Percentiles rank a stretch among this genome's conserved stretches.
Evolutionary conservation across 2,797 vertebrate genomes (phyloP).

Genomic region (Moxostoma hubbsi): DNA sequence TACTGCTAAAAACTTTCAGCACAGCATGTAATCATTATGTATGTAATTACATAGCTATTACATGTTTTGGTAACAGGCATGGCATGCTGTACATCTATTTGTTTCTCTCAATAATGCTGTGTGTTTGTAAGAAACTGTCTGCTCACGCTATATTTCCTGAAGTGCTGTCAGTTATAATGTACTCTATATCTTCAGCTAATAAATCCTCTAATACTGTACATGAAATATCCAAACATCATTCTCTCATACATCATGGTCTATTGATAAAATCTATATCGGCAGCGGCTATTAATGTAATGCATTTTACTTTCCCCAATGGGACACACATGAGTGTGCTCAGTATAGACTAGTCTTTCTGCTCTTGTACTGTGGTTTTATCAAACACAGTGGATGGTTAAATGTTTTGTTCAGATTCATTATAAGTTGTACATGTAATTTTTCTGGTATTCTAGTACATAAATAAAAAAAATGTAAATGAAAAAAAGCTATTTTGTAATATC

Average conservation of each 20-base stretch:
- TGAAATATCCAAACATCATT: conserved; percentile 19
- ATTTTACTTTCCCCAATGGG: not conserved
- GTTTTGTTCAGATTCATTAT: too few relatives aligned
- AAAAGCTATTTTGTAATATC: too few relatives aligned
- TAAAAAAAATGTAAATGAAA: too few relatives aligned
- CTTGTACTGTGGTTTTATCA: not conserved
- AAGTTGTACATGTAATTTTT: too few relatives aligned
- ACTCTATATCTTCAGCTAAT: not conserved
- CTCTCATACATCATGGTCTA: not conserved
- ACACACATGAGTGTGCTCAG: conserved; percentile 5
- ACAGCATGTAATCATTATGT: conserved; percentile 18
- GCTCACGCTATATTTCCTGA: not conserved
- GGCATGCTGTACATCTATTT: conserved; percentile 11
- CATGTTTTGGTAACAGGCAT: conserved; percentile 21
- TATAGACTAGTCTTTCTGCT: conserved; percentile 1
- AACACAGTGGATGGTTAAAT: not conserved
- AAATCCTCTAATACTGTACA: conserved; percentile 10
- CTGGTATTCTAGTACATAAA: too few relatives aligned
- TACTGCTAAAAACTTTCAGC: conserved; percentile 17
- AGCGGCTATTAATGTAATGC: not conserved
- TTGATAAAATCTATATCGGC: not conserved
- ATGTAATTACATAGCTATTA: conserved; percentile 31
- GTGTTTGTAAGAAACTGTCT: not conserved
- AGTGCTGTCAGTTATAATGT: conserved; percentile 20
- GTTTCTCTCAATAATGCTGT: conserved; percentile 1